Conservation (phyloP, 30 jellyfish, hydroid and myxozoan species). For the Sanderia malayensis region DNA sequence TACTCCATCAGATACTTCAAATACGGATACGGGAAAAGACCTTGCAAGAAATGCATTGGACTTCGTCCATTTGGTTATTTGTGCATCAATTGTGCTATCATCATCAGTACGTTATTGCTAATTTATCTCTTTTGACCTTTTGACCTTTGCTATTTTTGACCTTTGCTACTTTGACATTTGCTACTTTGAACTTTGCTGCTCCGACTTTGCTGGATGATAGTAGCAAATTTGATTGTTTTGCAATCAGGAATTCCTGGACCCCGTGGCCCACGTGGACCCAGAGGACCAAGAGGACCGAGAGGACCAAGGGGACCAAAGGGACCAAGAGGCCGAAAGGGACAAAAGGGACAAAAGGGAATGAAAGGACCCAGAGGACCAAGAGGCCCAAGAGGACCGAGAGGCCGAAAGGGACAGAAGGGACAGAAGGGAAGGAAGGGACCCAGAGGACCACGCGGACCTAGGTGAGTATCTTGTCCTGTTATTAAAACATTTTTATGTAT, state of each 20-base stretch:
- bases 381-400: slow-evolving; percentile 47
- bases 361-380: slow-evolving; percentile 31
- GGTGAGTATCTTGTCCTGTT: too few species aligned
- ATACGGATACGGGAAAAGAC: background rate
- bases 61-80: slow-evolving; percentile 22
- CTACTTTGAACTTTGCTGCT: too few species aligned
- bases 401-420: background rate
- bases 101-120: too few species aligned
- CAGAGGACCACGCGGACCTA: slow-evolving; percentile 33
- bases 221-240: too few species aligned
- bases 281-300: slow-evolving; percentile 30
- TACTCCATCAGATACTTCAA: slow-evolving; percentile 22
- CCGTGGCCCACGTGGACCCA: slow-evolving; percentile 46
- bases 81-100: slow-evolving; percentile 19
- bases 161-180: background rate
- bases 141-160: too few species aligned
- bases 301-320: slow-evolving; percentile 40
- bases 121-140: too few species aligned
- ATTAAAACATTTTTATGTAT: too few species aligned
- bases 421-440: slow-evolving; percentile 36
- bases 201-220: too few species aligned
- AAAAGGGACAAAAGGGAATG: background rate
- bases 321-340: slow-evolving; percentile 31
- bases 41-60: slow-evolving; percentile 32
- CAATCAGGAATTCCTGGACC: slow-evolving; percentile 46